Evolutionary conservation across 2,888 invertebrate species (phyloP).

Genomic region (Lithophane semibrunnea): DNA sequence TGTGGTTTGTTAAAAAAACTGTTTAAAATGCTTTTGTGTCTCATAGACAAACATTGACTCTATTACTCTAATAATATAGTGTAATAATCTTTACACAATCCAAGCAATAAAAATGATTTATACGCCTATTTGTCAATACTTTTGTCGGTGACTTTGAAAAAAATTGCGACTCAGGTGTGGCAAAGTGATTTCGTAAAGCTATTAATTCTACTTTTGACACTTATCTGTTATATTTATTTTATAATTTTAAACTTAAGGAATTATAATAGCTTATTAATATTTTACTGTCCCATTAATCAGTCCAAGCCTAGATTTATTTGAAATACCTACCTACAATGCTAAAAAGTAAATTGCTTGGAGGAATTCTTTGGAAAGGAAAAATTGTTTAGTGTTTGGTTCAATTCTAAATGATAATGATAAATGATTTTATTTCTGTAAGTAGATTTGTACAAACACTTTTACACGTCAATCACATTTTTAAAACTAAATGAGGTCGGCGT

Average conservation of each 20-base stretch:
- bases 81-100: constrained; percentile 54
- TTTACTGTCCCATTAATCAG: constrained; percentile 52
- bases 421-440: too few species aligned
- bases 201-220: constrained; percentile 61
- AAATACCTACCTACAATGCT: constrained; percentile 28
- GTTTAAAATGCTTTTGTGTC: constrained; percentile 21
- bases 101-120: constrained; percentile 64
- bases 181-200: constrained; percentile 59
- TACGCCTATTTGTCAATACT: constrained; percentile 57
- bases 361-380: neutral
- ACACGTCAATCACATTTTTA: too few species aligned
- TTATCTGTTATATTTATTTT: constrained; percentile 51
- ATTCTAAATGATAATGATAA: too few species aligned
- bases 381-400: constrained; percentile 2
- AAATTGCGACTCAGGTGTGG: constrained; percentile 61
- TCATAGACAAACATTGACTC: constrained; percentile 47
- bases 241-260: constrained; percentile 41
- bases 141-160: constrained; percentile 54
- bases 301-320: constrained; percentile 40
- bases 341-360: constrained; percentile 20
- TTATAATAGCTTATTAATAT: constrained; percentile 54
- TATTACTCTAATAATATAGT: constrained; percentile 43
- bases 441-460: too few species aligned
- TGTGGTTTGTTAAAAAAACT: constrained; percentile 10
- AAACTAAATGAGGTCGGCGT: too few species aligned